phyloP scores from a whole-genome alignment of 1,140 invertebrate species.

The Papilio polytes region DNA sequence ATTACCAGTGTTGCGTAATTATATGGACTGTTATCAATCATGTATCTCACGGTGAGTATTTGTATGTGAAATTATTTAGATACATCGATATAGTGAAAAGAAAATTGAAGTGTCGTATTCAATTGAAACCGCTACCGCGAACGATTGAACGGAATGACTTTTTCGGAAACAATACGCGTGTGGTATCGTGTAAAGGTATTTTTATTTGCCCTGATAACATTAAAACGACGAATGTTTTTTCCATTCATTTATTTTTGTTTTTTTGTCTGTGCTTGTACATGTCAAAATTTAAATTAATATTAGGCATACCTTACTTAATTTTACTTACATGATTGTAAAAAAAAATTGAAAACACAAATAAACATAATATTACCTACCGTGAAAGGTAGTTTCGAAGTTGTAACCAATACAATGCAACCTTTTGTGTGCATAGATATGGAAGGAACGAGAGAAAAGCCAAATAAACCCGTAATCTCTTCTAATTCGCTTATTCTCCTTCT shows the following conservation, averaged over 20 bases:
- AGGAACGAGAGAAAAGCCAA: too few relatives aligned
- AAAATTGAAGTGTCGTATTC: constrained; percentile 9
- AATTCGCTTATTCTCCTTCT: background rate
- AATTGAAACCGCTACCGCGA: background rate
- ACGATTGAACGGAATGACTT: background rate
- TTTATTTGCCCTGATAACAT: constrained; percentile 13
- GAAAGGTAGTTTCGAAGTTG: too few relatives aligned
- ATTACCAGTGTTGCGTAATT: constrained; percentile 54
- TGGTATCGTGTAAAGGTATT: constrained; percentile 6
- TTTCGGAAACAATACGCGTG: constrained; percentile 19
- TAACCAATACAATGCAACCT: too few relatives aligned
- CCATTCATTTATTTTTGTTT: background rate
- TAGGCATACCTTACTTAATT: too few relatives aligned
- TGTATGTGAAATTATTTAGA: constrained; percentile 36
- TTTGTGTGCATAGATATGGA: too few relatives aligned
- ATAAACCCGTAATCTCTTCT: background rate
- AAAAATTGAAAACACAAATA: too few relatives aligned
- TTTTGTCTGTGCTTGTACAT: background rate
- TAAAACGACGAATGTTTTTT: constrained; percentile 7
- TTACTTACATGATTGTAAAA: too few relatives aligned
- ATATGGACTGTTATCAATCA: constrained; percentile 46
- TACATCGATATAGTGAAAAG: background rate
- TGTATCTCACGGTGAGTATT: constrained; percentile 63
- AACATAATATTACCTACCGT: too few relatives aligned
- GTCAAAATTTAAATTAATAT: too few relatives aligned